Evolutionary conservation across 2,113 vertebrate genomes (phyloP).

Genomic region (Trogon surrucura): DNA sequence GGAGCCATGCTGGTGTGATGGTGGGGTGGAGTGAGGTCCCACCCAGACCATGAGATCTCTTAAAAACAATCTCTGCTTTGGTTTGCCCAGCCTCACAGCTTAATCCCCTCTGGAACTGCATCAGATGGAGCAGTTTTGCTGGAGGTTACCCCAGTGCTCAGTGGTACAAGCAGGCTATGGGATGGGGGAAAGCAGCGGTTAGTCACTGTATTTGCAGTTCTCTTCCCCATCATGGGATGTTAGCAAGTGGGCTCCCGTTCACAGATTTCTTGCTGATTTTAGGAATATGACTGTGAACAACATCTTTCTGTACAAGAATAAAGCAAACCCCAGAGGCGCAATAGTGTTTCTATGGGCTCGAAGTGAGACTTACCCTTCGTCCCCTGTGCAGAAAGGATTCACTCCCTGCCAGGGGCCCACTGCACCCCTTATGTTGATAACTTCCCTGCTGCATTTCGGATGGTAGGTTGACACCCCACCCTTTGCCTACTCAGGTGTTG

Average conservation of each 20-base stretch:
- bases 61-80: background rate
- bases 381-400: background rate
- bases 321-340: background rate
- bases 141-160: background rate
- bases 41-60: background rate
- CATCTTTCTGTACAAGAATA: background rate
- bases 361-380: accelerated
- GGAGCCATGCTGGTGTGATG: background rate
- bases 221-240: background rate
- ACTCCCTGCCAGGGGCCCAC: background rate
- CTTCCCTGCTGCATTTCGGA: background rate
- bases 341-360: background rate
- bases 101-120: background rate
- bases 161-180: background rate
- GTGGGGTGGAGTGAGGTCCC: background rate
- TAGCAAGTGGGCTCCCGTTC: background rate
- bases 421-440: background rate
- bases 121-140: background rate
- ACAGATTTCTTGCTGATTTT: background rate
- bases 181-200: background rate
- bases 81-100: background rate
- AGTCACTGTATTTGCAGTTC: background rate
- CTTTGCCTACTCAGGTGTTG: accelerated
- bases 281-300: background rate
- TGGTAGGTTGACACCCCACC: background rate